Evolutionary conservation across 37 sponge, comb jelly and placozoan species (phyloP).

Genomic region (Tethya wilhelma): DNA sequence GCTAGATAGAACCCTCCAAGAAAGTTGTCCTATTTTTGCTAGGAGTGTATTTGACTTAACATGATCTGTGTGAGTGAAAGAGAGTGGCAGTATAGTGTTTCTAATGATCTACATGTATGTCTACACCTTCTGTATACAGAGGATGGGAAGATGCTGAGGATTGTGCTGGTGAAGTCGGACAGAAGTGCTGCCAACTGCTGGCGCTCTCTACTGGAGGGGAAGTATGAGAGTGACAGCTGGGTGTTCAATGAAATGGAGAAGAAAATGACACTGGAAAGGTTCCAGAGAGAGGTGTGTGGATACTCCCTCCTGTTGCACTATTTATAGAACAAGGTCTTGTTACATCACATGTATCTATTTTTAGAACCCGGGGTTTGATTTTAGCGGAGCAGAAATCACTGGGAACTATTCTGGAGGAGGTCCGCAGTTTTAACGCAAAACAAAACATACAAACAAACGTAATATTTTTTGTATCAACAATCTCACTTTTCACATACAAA

Average conservation of each 20-base stretch:
- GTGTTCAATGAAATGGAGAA: slow-evolving; percentile 88
- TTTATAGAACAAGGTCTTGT: not conserved
- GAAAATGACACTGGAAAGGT: slow-evolving; percentile 94
- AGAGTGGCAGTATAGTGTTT: not conserved
- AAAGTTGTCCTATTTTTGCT: too few species aligned
- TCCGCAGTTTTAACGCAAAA: too few species aligned
- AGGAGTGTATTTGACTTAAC: not conserved
- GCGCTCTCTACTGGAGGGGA: slow-evolving; percentile 79
- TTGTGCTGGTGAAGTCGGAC: slow-evolving; percentile 78
- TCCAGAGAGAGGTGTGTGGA: slow-evolving; percentile 75
- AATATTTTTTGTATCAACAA: too few species aligned
- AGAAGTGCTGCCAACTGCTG: slow-evolving; percentile 85
- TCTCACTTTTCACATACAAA: too few species aligned
- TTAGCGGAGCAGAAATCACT: slow-evolving; percentile 87
- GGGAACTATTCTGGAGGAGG: slow-evolving; percentile 88
- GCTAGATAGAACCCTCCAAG: too few species aligned
- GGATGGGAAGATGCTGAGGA: slow-evolving; percentile 68
- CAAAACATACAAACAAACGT: too few species aligned
- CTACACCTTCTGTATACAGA: slow-evolving; percentile 32
- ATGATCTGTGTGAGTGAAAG: not conserved
- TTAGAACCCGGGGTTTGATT: slow-evolving; percentile 96
- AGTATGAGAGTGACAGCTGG: slow-evolving; percentile 64
- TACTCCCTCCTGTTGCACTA: not conserved
- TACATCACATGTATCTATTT: not conserved
- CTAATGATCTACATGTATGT: not conserved